Percentiles rank a stretch among this genome's conserved stretches.
Conservation (phyloP, 2,888 invertebrate genomes). For the Euphydryas editha region DNA sequence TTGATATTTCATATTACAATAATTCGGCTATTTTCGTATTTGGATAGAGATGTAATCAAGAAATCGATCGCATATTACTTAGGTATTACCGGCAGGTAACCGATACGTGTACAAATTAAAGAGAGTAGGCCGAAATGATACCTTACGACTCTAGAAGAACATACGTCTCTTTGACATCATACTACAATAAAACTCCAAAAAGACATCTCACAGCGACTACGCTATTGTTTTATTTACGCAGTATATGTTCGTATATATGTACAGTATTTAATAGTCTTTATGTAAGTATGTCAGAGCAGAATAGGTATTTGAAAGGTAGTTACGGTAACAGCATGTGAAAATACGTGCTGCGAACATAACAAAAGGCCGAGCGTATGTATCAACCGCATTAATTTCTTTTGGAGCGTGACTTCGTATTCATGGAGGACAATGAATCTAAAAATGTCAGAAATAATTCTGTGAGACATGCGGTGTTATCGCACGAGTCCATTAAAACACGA, state of each 20-base stretch:
- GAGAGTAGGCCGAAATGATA: conserved; percentile 27
- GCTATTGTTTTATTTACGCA: conserved; percentile 23
- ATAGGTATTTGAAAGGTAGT: conserved; percentile 41
- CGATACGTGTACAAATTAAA: conserved; percentile 27
- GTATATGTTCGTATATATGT: conserved; percentile 5
- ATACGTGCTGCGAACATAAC: conserved; percentile 49
- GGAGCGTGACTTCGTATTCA: conserved; percentile 80
- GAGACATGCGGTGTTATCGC: conserved; percentile 68
- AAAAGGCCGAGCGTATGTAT: conserved; percentile 57
- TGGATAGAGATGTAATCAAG: conserved; percentile 55
- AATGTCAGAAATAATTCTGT: conserved; percentile 81
- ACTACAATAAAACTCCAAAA: conserved; percentile 23
- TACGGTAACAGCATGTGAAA: conserved; percentile 46
- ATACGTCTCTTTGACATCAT: conserved; percentile 21
- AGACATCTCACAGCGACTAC: conserved; percentile 18
- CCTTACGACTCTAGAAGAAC: conserved; percentile 18
- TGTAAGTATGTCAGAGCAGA: conserved; percentile 41
- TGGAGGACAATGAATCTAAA: conserved; percentile 78
- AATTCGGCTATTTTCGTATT: conserved; percentile 25
- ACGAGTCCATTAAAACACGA: conserved; percentile 53
- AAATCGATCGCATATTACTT: conserved; percentile 53
- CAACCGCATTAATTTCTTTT: conserved; percentile 78
- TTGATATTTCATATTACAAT: conserved; percentile 10
- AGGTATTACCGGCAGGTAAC: conserved; percentile 21
- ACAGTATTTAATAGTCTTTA: conserved; percentile 33